Base-by-base conservation (phyloP, 2,113 vertebrate species). In the Ovis aries region DNA sequence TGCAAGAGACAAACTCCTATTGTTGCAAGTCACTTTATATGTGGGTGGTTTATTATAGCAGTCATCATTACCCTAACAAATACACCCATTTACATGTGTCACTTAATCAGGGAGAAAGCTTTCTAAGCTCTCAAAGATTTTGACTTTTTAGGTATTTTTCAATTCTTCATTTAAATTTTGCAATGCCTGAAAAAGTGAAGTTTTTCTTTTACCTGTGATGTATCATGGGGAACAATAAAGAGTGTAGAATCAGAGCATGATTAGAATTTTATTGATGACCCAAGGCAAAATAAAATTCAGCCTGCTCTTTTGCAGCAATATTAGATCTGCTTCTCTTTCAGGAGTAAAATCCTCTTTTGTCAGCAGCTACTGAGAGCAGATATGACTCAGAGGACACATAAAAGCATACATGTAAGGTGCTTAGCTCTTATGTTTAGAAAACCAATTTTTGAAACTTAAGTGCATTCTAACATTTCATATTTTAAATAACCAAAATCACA, bases 291-390 rank as follows among this genome's bases (percentile, higher is more conserved):
- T 81, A 96, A 87, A 96, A 53, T 21, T 19, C 95, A 40, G 96
- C 88, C 71, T 96, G 27, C 94, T 97, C 71, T 98, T 98, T 91
- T 85, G 81, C 74, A 19, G 2, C 21, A 95, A 91, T 95, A 95
- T 78, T 88, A 98, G 84, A 48, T 96, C 85, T 96, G 92, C 85
- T 97, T 93, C 92, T 97, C 93, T 97, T 97, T 97, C 93, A 97
- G 92, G 96, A 98, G 88, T 98, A 98, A 98, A 97, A 98, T 91
- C 88, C 91, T 81, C 27, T 98, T 98, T 96, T 97, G 94, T 98
- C 97, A 98, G 95, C 96, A 97, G 95, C 83, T 95, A 74, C 82
- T 96, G 71, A 95, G 88, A 97, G 80, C 23, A 94, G 96, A 97
- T 80, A 96, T 55, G 87, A 97, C 93, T 97, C 98, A 91, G 78